Evolutionary conservation across 2,888 invertebrate species (phyloP), one percentile per base, ranked within the genome.

Genomic region (Folsomia candida): DNA sequence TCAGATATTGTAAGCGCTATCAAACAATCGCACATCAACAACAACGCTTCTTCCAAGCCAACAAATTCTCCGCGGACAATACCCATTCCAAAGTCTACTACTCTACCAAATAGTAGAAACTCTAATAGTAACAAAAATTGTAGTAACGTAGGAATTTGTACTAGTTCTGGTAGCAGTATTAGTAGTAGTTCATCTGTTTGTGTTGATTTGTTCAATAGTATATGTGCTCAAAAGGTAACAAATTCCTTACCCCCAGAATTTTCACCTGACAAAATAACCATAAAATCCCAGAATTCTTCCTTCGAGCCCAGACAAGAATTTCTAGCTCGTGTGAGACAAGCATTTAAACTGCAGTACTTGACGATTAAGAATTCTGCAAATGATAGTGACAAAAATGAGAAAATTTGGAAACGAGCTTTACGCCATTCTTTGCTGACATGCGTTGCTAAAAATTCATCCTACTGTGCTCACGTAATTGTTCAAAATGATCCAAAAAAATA

Each of bases 271-370:
- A 47, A 47, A 47, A 47, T 47, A 47, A 11, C 47, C 9, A n/a
- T 26, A 28, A 29, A 64, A n/a, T 54, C 63, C 24, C 25, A 58
- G 18, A 67, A 66, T 14, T 66, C 47, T 63, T 4, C 47, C 24
- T 71, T 59, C 24, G 75, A 78, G 71, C 61, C 70, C 51, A 28
- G 79, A 37, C 72, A 74, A 54, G 74, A 78, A 51, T 79, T 77
- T 68, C 64, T 79, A 26, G 70, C 67, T 63, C 69, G 74, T 51
- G 78, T 79, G 60, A 73, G 78, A 29, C 69, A 71, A 26, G 69
- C 77, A 14, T 76, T 79, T 54, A 76, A 76, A 60, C 71, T 70
- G 6, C 79, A 78, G 59, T 78, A 76, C 68, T 74, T 73, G 70
- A 74, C 72, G 18, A 74, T 79, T 54, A 73, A 70, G 51, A 71